Base-by-base conservation (phyloP, 2,113 vertebrate species). In the Ceyx melanurus region DNA sequence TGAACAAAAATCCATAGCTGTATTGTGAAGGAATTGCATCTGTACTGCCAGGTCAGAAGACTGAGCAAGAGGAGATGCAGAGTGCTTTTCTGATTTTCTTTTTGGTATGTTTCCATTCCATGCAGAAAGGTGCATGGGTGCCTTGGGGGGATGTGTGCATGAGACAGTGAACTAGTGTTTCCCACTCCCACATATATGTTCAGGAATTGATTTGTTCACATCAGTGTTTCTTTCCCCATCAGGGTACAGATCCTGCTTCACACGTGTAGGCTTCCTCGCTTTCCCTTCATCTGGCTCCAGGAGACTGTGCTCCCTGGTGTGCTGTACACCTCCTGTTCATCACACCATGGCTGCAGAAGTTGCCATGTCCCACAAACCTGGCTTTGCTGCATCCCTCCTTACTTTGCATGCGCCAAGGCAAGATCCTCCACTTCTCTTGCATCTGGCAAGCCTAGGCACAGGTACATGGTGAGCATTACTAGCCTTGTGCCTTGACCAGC, bases 331-430 rank as follows among this genome's bases (percentile, higher is more conserved):
- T 73, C 43, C 74, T 65, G 15, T 13, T 71, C 51, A 16, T 58
- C 53, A 25, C 33, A 37, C 14, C 11, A 2, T 3, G 46, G n/a
- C 16, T 87, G 12, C 29, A 46, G 58, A n/a, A 62, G 70, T 22
- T 80, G 40, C 71, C 0, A 0, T 35, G 45, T 51, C 40, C 45
- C 9, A 6, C 35, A 61, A 43, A 57, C 23, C 17, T 20, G 4
- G 9, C 45, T 46, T 54, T 3, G 1, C 17, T 53, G 42, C 22
- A n/a, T 57, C 22, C 29, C 5, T 46, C 23, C 67, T 79, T 17
- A 35, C 10, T 19, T 67, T 0, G 0, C 4, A 1, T 2, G 26
- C 35, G 61, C 23, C 23, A 40, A 43, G 46, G 53, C 16, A 42
- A 73, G 40, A 23, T 68, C 18, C 15, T 73, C 6, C 17, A 4